Base-by-base conservation (phyloP, 2,888 invertebrate species). In the Orchestes rusci region DNA sequence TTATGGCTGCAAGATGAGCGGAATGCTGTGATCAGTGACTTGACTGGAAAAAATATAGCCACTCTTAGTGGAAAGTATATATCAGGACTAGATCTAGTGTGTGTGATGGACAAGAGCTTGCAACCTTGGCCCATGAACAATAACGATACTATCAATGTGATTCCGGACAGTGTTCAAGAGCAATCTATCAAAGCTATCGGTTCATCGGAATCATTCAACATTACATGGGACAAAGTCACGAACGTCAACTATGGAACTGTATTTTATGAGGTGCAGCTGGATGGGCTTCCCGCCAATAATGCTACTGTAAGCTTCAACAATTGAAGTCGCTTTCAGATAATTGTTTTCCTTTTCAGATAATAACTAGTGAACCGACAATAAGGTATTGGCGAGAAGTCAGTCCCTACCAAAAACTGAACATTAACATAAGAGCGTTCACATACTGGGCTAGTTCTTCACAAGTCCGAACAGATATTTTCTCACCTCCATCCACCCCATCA, bases 401-500 rank as follows among this genome's bases (percentile, higher is more conserved):
- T 3, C 87, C 92, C 0, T 88, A 84, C 64, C 80, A 84, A 5
- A 68, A 72, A 12, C 65, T 91, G 42, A 79, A 79, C 43, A 78
- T 90, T 15, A 78, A 82, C 2, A 76, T 94, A 3, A 78, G 85
- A 23, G 84, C 91, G 1, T 84, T 82, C 62, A 89, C 91, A 0
- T 82, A 82, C 57, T 93, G 93, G 92, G 86, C 85, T 12, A 77
- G 81, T 2, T 82, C 88, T 0, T 70, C 75, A 2, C 74, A 77
- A 13, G 76, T 79, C 0, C 71, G 76, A 0, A 74, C 76, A 0
- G 69, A 70, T n/a, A 62, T 86, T 0, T 75, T 75, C 57, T 86
- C 92, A 0, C 93, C 93, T 0, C 80, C 86, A 49, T 85, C 88
- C 7, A 79, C 80, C 16, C 93, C 93, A 1, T 77, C 81, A 2